Evolutionary conservation across 2,113 vertebrate species (phyloP).

Genomic region (Antennarius striatus): DNA sequence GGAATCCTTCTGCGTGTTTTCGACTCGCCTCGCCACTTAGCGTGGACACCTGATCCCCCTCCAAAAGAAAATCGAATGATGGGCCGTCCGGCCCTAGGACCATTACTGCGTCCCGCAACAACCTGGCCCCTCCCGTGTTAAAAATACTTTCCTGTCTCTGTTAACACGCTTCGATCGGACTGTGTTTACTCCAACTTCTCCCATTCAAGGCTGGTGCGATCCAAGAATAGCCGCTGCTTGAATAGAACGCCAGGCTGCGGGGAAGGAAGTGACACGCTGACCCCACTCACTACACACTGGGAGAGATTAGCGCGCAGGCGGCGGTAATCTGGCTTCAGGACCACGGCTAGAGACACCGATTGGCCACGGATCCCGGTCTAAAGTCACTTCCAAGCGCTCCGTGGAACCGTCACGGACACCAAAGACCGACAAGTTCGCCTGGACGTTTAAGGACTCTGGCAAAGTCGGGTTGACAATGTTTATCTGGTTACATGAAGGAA

Average conservation of each 20-base stretch:
- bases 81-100: too few relatives aligned
- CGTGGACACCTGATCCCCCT: too few relatives aligned
- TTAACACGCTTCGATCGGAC: conserved; percentile 37
- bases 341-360: conserved; percentile 67
- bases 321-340: conserved; percentile 76
- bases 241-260: conserved; percentile 46
- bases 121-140: conserved; percentile 14
- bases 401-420: conserved; percentile 19
- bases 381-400: conserved; percentile 41
- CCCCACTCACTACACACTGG: conserved; percentile 63
- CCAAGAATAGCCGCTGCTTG: conserved; percentile 65
- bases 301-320: conserved; percentile 67
- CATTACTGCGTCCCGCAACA: neutral
- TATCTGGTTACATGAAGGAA: conserved; percentile 8
- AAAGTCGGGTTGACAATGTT: conserved; percentile 45
- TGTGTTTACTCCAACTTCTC: conserved; percentile 51
- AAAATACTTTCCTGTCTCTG: too few relatives aligned
- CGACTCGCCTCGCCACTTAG: too few relatives aligned
- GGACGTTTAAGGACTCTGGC: conserved; percentile 9
- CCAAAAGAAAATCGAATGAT: too few relatives aligned
- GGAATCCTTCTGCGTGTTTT: too few relatives aligned
- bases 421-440: conserved; percentile 27
- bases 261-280: conserved; percentile 71
- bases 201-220: conserved; percentile 52
- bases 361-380: conserved; percentile 47